Conservation (phyloP, 1,140 invertebrate species). For the Kradibia gibbosae region DNA sequence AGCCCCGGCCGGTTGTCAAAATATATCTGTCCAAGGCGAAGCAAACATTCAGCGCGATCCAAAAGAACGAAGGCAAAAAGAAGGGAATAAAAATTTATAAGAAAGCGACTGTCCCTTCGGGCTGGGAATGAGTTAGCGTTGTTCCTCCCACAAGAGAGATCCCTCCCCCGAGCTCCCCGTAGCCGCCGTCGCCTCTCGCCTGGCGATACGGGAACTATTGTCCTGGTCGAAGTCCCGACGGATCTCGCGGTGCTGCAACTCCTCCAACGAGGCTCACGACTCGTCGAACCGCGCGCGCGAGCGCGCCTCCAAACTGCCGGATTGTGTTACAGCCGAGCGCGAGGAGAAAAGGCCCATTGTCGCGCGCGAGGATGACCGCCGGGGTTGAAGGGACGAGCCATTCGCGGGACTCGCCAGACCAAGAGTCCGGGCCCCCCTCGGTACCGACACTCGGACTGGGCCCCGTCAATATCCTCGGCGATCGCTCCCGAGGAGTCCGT, state of each 20-base stretch:
- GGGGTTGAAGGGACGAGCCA: background rate
- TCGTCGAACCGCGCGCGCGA: constrained; percentile 40
- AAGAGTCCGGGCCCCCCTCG: background rate
- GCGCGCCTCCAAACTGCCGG: constrained; percentile 50
- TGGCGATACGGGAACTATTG: constrained; percentile 52
- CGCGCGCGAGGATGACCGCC: constrained; percentile 1
- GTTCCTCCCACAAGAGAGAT: constrained; percentile 67
- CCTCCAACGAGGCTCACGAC: constrained; percentile 36
- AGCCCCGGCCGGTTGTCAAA: background rate
- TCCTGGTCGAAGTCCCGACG: constrained; percentile 38
- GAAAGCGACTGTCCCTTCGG: constrained; percentile 50
- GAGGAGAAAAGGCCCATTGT: constrained; percentile 39
- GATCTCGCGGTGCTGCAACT: constrained; percentile 25
- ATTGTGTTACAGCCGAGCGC: constrained; percentile 32
- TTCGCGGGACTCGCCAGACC: background rate
- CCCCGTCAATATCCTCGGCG: too few relatives aligned
- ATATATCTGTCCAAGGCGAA: constrained; percentile 5
- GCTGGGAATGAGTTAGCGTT: constrained; percentile 68
- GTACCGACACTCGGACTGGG: too few relatives aligned
- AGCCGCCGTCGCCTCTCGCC: constrained; percentile 39
- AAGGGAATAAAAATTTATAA: background rate
- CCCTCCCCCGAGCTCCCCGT: background rate
- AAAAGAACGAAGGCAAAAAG: background rate
- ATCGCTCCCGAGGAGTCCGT: background rate
- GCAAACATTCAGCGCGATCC: background rate